Conservation (phyloP, 2,888 invertebrate species). For the Perizoma affinitatum region DNA sequence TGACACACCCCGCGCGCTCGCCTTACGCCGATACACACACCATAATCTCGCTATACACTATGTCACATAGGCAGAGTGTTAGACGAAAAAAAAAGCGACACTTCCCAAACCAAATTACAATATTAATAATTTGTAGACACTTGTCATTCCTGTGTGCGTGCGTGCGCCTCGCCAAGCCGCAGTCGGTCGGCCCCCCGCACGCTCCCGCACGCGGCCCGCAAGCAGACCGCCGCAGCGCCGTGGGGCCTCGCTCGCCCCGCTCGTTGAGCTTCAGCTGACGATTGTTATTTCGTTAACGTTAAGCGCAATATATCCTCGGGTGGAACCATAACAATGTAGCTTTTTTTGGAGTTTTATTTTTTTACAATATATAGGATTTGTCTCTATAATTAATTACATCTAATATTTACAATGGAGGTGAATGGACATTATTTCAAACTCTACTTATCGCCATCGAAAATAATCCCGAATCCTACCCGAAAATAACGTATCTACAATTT, state of each 20-base stretch:
- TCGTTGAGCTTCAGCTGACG: slow-evolving; percentile 58
- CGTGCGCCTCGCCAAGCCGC: slow-evolving; percentile 32
- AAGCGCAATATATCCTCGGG: slow-evolving; percentile 69
- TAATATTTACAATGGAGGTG: slow-evolving; percentile 85
- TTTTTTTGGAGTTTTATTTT: slow-evolving; percentile 82
- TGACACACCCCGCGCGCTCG: slow-evolving; percentile 40
- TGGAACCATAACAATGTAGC: slow-evolving; percentile 79
- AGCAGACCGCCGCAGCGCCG: slow-evolving; percentile 15
- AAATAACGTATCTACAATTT: slow-evolving; percentile 82
- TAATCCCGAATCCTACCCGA: slow-evolving; percentile 79
- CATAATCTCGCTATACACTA: slow-evolving; percentile 71
- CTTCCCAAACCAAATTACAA: slow-evolving; percentile 72
- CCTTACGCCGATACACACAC: slow-evolving; percentile 63
- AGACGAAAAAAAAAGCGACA: slow-evolving; percentile 73
- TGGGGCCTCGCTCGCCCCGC: slow-evolving; percentile 47
- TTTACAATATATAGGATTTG: slow-evolving; percentile 84
- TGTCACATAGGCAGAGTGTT: slow-evolving; percentile 72
- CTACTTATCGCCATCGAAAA: slow-evolving; percentile 73
- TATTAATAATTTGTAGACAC: slow-evolving; percentile 67
- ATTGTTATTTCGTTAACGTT: slow-evolving; percentile 67
- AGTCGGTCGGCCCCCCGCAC: slow-evolving; percentile 9
- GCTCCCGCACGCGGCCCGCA: neutral
- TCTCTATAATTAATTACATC: slow-evolving; percentile 83
- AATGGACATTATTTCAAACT: slow-evolving; percentile 79
- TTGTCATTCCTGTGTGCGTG: slow-evolving; percentile 39